Evolutionary conservation across 2,113 vertebrate genomes (phyloP).

Genomic region (Nipponia nippon): DNA sequence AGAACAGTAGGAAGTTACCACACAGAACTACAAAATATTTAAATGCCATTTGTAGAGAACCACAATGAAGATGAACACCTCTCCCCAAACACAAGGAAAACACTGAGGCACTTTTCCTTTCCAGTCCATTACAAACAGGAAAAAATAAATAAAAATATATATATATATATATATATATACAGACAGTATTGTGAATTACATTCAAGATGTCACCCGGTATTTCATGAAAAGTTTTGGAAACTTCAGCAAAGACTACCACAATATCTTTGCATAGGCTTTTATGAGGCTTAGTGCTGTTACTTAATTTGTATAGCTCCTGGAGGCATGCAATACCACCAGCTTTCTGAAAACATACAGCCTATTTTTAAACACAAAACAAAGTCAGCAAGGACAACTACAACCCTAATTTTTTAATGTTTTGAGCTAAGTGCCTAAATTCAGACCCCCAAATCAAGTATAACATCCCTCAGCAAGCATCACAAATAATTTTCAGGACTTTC

Average conservation of each 20-base stretch:
- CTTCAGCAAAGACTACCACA: neutral
- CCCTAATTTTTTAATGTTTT: neutral
- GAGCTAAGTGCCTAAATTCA: neutral
- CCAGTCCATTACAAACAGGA: neutral
- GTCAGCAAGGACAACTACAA: neutral
- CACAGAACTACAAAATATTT: neutral
- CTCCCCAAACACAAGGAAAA: neutral
- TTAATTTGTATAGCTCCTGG: neutral
- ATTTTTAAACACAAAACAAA: conserved; percentile 34
- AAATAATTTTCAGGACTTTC: neutral
- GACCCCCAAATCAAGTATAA: neutral
- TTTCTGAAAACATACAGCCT: neutral
- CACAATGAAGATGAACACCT: neutral
- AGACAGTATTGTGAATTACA: neutral
- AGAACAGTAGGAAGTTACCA: neutral
- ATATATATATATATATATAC: too few relatives aligned
- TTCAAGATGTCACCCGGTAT: neutral
- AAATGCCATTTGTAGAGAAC: neutral
- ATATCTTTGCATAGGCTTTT: neutral
- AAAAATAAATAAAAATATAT: neutral
- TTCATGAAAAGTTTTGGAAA: neutral
- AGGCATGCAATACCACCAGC: neutral
- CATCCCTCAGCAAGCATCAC: neutral
- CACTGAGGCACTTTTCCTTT: neutral
- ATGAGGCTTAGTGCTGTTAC: neutral